Percentiles rank a stretch among this genome's conserved stretches.
Conservation (phyloP, 2,113 vertebrate genomes). For the Tonatia bakeri region DNA sequence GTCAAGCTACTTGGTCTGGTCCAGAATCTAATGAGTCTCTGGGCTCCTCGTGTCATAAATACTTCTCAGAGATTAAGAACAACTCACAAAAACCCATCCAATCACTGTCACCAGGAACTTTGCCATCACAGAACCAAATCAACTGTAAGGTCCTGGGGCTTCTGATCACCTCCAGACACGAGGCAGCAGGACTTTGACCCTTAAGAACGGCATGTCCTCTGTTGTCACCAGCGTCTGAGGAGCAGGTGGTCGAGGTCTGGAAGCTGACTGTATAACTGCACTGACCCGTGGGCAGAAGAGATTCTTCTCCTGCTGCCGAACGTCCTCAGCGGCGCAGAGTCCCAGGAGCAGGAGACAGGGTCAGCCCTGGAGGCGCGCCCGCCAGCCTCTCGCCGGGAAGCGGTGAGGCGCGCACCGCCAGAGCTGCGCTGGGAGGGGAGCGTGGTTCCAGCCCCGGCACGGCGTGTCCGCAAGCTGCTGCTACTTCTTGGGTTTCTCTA, state of each 20-base stretch:
- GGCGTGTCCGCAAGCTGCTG: constrained; percentile 15
- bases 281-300: constrained; percentile 36
- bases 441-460: not conserved
- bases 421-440: constrained; percentile 19
- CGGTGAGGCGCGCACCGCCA: constrained; percentile 38
- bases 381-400: constrained; percentile 53
- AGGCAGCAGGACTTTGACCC: constrained; percentile 31
- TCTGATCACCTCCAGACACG: not conserved
- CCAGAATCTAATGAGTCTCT: constrained; percentile 25
- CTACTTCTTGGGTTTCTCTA: constrained; percentile 97
- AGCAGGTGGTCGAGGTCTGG: not conserved
- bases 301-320: not conserved
- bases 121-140: constrained; percentile 19
- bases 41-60: not conserved
- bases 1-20: not conserved
- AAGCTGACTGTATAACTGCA: not conserved
- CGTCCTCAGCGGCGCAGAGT: constrained; percentile 33
- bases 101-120: constrained; percentile 9
- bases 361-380: constrained; percentile 52
- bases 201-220: not conserved
- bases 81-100: constrained; percentile 37
- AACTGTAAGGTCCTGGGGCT: not conserved
- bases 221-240: not conserved
- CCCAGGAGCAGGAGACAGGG: constrained; percentile 37
- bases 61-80: constrained; percentile 38